A percentile compares a stretch with the other conserved stretches of the same genome.
Conservation (phyloP, 2,113 vertebrate species). For the Odontophorus gujanensis region DNA sequence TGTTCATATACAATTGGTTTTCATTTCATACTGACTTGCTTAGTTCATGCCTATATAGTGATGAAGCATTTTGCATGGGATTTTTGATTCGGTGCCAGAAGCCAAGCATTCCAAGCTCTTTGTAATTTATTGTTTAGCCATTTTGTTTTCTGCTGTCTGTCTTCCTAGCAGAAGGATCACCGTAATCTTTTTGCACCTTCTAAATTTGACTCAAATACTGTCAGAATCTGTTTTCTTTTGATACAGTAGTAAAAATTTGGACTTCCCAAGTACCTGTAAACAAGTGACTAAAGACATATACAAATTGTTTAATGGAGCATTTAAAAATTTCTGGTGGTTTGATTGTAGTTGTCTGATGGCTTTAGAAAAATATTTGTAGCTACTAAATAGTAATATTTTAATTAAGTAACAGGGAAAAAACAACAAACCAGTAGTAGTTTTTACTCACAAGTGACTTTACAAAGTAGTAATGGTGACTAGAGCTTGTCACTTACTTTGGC, state of each 20-base stretch:
- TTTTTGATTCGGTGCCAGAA: conserved; percentile 53
- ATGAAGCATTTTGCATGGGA: conserved; percentile 16
- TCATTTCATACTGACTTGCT: neutral
- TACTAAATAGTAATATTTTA: neutral
- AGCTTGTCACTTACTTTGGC: neutral
- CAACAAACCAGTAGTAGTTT: neutral
- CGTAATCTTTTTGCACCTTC: neutral
- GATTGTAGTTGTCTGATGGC: neutral
- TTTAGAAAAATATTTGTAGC: neutral
- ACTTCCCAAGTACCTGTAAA: neutral
- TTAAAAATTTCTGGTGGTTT: neutral
- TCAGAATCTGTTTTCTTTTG: conserved; percentile 2
- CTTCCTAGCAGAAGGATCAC: neutral
- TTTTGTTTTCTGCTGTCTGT: conserved; percentile 11
- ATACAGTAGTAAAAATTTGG: neutral
- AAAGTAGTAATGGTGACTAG: neutral
- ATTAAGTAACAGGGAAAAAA: neutral
- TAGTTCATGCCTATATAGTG: conserved; percentile 4
- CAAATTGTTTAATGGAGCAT: neutral
- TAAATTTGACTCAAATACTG: neutral
- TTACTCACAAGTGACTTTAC: neutral
- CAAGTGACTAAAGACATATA: neutral
- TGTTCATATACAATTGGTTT: neutral
- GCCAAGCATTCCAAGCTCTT: conserved; percentile 40
- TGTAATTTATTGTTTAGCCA: conserved; percentile 21